Evolutionary conservation across 2,113 vertebrate genomes (phyloP), one percentile per base, ranked within the genome.

Genomic region (Brachirus orientalis): DNA sequence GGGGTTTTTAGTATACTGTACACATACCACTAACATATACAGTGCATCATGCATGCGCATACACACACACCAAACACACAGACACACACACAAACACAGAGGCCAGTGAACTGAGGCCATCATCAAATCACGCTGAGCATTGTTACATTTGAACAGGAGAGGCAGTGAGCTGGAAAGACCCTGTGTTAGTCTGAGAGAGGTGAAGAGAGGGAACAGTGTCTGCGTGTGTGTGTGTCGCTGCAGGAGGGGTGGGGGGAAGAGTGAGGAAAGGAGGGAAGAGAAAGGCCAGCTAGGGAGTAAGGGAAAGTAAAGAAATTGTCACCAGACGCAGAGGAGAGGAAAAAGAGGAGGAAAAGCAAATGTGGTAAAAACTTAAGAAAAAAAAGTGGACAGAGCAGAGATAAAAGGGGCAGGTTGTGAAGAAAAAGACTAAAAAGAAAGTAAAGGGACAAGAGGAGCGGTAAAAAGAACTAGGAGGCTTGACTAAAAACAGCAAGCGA

Each of bases 61-160:
- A 66, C 13, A 69, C 13, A 50, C 43, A 77, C 33, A 56, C 41
- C 55, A 61, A 61, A 63, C 69, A 66, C 58, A 50, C 13, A 63
- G 65, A 57, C 43, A 55, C 51, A 56, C 55, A 82, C 53, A 71
- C 60, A 77, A 56, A 76, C 44, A 78, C 61, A 70, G 1, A 70
- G 62, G 43, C 62, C 45, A 13, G 78, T 87, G 85, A 87, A 86
- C 77, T 88, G 82, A 82, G 84, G 84, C 84, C 88, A 84, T 84
- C 83, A 85, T 90, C 87, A 91, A 91, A 93, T 90, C 91, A 90
- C 86, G 51, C 72, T 77, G 90, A 87, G 88, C 85, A 88, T 88
- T 90, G 89, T 91, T 91, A 85, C 85, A 90, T 86, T 89, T 84
- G 78, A 86, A 85, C 70, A 81, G 85, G 73, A 83, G 74, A 87